Evolutionary conservation across 2,113 vertebrate species (phyloP).

Genomic region (Anthoscopus minutus): DNA sequence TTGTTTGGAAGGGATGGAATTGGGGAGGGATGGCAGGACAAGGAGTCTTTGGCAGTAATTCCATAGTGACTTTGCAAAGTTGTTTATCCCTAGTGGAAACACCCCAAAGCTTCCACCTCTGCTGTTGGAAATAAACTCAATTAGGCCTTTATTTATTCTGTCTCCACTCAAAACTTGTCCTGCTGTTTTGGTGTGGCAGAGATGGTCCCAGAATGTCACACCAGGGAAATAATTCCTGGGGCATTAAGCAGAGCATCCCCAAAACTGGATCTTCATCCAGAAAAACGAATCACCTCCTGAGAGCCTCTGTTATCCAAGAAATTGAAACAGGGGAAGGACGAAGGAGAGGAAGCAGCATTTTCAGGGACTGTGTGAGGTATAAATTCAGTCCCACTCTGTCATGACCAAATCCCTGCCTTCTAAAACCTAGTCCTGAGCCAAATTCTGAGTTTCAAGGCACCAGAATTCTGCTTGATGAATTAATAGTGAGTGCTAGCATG

Average conservation of each 20-base stretch:
- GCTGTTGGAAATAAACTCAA: background rate
- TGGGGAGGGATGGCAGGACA: background rate
- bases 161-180: background rate
- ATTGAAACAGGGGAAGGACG: background rate
- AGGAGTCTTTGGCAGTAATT: background rate
- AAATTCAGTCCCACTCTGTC: background rate
- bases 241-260: background rate
- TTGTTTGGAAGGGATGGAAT: background rate
- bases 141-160: background rate
- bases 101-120: background rate
- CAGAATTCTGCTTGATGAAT: background rate
- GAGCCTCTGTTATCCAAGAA: background rate
- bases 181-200: background rate
- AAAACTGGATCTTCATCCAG: background rate
- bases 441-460: background rate
- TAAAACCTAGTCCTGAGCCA: background rate
- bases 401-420: background rate
- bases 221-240: background rate
- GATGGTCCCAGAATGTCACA: background rate
- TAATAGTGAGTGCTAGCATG: background rate
- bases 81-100: background rate
- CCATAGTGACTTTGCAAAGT: background rate
- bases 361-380: background rate
- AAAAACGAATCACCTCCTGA: background rate
- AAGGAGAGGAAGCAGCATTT: background rate